Evolutionary conservation across 1,140 invertebrate genomes (phyloP).

Genomic region (Musca vetustissima): DNA sequence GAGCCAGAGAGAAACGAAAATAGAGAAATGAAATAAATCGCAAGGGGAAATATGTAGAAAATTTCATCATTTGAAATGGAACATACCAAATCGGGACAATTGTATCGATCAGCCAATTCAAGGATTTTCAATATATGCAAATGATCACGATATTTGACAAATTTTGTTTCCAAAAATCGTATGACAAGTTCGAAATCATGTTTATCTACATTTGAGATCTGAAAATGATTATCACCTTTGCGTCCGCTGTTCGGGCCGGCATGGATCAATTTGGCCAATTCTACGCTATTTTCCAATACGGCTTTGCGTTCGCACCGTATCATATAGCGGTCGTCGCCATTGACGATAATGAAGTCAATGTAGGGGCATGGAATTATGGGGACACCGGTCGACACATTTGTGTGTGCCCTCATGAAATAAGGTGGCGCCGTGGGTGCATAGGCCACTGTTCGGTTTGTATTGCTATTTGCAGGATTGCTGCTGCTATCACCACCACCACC

Average conservation of each 20-base stretch:
- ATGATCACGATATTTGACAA: conserved; percentile 52
- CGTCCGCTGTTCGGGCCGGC: conserved; percentile 52
- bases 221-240: conserved; percentile 52
- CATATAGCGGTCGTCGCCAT: conserved; percentile 53
- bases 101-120: conserved; percentile 50
- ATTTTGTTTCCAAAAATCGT: conserved; percentile 52
- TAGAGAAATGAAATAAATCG: conserved; percentile 1
- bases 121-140: conserved; percentile 51
- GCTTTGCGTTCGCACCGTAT: conserved; percentile 51
- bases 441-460: not conserved
- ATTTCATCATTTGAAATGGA: not conserved
- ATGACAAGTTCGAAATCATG: conserved; percentile 52
- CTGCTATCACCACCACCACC: conserved; percentile 25
- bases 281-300: conserved; percentile 49
- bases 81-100: conserved; percentile 54
- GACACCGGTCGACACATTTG: conserved; percentile 47
- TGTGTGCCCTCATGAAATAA: conserved; percentile 42
- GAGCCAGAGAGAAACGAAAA: not conserved
- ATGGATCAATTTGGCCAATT: conserved; percentile 50
- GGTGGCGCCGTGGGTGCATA: conserved; percentile 45
- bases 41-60: not conserved
- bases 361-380: conserved; percentile 52
- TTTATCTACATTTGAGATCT: conserved; percentile 52
- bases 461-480: not conserved
- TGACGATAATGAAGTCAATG: conserved; percentile 53